A percentile compares a stretch with the other conserved stretches of the same genome.
Evolutionary conservation across 2,888 invertebrate species (phyloP).

Genomic region (Cepaea hortensis): DNA sequence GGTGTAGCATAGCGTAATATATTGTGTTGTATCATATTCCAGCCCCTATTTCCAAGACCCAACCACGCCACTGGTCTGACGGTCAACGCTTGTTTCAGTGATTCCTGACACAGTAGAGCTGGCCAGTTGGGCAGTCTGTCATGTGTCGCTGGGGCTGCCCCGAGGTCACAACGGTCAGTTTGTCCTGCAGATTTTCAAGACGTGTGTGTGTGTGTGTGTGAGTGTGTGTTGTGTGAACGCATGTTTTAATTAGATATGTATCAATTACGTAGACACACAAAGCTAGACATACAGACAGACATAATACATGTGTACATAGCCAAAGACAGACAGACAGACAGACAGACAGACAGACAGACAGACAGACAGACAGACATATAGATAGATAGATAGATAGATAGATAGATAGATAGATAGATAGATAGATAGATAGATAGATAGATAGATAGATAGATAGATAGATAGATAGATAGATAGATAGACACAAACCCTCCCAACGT

Average conservation of each 20-base stretch:
- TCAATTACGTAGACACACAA: too few relatives aligned
- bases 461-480: neutral
- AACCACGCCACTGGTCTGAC: too few relatives aligned
- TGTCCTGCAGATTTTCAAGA: neutral
- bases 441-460: neutral
- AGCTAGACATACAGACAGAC: neutral
- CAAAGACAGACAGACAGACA: neutral
- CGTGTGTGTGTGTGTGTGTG: too few relatives aligned
- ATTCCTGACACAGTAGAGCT: neutral
- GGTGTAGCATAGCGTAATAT: too few relatives aligned
- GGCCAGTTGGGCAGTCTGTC: neutral
- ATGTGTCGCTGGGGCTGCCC: slow-evolving; percentile 42
- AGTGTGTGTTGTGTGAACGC: too few relatives aligned
- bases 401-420: slow-evolving; percentile 1
- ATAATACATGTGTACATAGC: neutral
- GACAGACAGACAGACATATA: neutral
- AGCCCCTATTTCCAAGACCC: too few relatives aligned
- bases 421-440: neutral
- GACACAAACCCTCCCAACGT: neutral
- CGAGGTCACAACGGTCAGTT: slow-evolving; percentile 22
- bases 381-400: neutral
- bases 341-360: slow-evolving; percentile 2
- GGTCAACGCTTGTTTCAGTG: too few relatives aligned
- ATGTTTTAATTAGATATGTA: too few relatives aligned
- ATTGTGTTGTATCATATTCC: too few relatives aligned